Evolutionary conservation across 1,140 invertebrate species (phyloP).

Genomic region (Batillaria attramentaria): DNA sequence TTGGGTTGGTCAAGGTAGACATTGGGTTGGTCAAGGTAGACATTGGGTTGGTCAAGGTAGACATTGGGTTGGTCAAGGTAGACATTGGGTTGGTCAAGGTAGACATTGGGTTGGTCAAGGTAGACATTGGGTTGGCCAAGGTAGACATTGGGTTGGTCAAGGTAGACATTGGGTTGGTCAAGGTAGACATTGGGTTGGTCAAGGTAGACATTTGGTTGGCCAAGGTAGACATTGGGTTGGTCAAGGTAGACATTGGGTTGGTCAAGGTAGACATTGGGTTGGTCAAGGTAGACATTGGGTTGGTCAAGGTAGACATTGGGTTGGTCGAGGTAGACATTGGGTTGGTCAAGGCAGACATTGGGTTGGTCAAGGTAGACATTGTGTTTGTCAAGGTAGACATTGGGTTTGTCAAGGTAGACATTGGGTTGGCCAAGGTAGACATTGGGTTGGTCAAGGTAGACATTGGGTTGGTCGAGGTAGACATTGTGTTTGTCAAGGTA

Average conservation of each 20-base stretch:
- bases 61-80: slow-evolving; percentile 75
- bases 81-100: no score
- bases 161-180: slow-evolving; percentile 60
- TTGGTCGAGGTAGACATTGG: no score
- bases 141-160: slow-evolving; percentile 76
- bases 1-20: no score
- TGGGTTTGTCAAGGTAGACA: slow-evolving; percentile 74
- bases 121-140: slow-evolving; percentile 51
- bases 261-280: slow-evolving; percentile 71
- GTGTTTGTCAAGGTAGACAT: slow-evolving; percentile 75
- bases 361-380: slow-evolving; percentile 73
- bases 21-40: slow-evolving; percentile 75
- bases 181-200: slow-evolving; percentile 75
- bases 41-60: no score
- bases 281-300: no score
- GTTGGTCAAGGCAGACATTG: slow-evolving; percentile 74
- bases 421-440: no score
- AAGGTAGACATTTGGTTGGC: slow-evolving; percentile 70
- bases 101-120: slow-evolving; percentile 75
- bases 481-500: slow-evolving; percentile 75
- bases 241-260: slow-evolving; percentile 74
- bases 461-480: slow-evolving; percentile 73
- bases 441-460: slow-evolving; percentile 73
- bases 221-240: slow-evolving; percentile 74
- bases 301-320: slow-evolving; percentile 72